phyloP scores from a whole-genome alignment of 2,888 invertebrate species.

The Drosophila emarginata region DNA sequence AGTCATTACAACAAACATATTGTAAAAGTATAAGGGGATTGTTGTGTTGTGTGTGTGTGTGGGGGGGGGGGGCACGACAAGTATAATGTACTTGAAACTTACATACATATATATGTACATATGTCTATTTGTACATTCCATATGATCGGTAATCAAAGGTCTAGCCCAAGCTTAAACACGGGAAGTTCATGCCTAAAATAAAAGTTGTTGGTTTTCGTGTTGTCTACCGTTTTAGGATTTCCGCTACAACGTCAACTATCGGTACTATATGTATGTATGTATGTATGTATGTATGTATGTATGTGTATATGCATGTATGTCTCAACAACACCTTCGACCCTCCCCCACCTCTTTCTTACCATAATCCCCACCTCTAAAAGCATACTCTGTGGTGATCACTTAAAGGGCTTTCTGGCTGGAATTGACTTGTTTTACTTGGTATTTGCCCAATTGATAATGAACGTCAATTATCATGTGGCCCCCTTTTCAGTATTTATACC shows the following conservation, averaged over 20 bases:
- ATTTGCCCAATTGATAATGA: slow-evolving; percentile 75
- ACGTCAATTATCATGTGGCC: slow-evolving; percentile 59
- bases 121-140: slow-evolving; percentile 24
- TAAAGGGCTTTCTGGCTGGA: slow-evolving; percentile 54
- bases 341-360: too few relatives aligned
- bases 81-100: slow-evolving; percentile 25
- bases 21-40: slow-evolving; percentile 13
- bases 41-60: too few relatives aligned
- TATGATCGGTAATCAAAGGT: slow-evolving; percentile 41
- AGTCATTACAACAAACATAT: slow-evolving; percentile 61
- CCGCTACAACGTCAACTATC: slow-evolving; percentile 54
- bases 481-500: slow-evolving; percentile 19
- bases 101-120: slow-evolving; percentile 12
- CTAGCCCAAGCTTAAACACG: slow-evolving; percentile 42
- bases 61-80: not conserved
- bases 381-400: slow-evolving; percentile 43
- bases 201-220: slow-evolving; percentile 10
- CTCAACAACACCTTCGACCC: slow-evolving; percentile 5
- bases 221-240: slow-evolving; percentile 60
- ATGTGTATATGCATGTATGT: too few relatives aligned
- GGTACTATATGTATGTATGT: not conserved
- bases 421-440: slow-evolving; percentile 57
- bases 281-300: too few relatives aligned
- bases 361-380: not conserved
- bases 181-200: slow-evolving; percentile 68